Percentiles rank a stretch among this genome's conserved stretches.
Evolutionary conservation across 2,113 vertebrate species (phyloP).

Genomic region (Mohoua ochrocephala): DNA sequence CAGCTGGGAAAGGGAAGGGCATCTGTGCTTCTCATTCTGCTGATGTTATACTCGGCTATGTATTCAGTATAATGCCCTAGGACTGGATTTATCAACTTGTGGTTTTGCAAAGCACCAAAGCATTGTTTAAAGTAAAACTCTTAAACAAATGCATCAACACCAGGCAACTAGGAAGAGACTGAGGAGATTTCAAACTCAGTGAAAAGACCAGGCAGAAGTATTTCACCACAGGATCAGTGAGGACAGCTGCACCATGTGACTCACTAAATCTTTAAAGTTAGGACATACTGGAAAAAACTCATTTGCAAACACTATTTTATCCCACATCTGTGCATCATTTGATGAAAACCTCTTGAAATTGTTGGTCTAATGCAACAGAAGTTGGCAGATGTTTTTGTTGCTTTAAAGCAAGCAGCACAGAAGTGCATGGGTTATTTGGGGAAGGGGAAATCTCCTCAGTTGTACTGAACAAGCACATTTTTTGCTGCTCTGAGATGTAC

Average conservation of each 20-base stretch:
- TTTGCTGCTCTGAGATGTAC: background rate
- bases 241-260: background rate
- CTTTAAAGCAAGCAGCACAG: background rate
- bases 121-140: background rate
- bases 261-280: background rate
- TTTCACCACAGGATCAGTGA: background rate
- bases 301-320: background rate
- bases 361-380: background rate
- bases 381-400: background rate
- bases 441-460: background rate
- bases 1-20: background rate
- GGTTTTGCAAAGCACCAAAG: background rate
- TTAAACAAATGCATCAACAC: background rate
- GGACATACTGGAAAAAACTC: background rate
- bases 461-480: background rate
- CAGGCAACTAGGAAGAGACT: background rate
- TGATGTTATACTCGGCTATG: rapidly evolving
- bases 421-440: background rate
- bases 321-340: background rate
- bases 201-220: background rate
- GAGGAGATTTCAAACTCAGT: background rate
- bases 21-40: background rate
- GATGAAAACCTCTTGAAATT: background rate
- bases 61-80: background rate
- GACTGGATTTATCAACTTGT: background rate